Conservation (phyloP, 2,797 vertebrate species). For the Aselliscus stoliczkanus region DNA sequence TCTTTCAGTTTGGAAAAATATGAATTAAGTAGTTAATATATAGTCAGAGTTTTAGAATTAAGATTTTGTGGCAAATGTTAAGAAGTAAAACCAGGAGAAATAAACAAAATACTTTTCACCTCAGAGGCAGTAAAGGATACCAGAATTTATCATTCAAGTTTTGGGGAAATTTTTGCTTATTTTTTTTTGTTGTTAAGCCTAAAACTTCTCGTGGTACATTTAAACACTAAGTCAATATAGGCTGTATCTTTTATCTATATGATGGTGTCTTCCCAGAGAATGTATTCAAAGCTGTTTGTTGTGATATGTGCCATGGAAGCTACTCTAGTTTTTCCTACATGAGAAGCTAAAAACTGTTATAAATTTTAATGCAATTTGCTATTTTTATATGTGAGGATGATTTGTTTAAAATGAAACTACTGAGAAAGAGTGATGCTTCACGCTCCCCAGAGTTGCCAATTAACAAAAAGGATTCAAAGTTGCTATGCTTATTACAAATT, state of each 20-base stretch:
- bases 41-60: conserved; percentile 14
- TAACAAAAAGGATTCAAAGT: conserved; percentile 58
- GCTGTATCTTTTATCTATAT: conserved; percentile 65
- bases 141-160: not conserved
- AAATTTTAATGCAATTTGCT: conserved; percentile 66
- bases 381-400: conserved; percentile 55
- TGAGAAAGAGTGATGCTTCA: conserved; percentile 18
- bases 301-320: not conserved
- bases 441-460: conserved; percentile 38
- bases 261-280: conserved; percentile 66
- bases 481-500: conserved; percentile 42
- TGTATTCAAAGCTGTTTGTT: conserved; percentile 70
- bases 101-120: not conserved
- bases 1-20: conserved; percentile 1
- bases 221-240: conserved; percentile 59
- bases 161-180: conserved; percentile 31
- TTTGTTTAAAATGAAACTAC: conserved; percentile 62
- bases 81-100: not conserved
- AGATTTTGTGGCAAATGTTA: not conserved
- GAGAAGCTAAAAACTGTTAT: conserved; percentile 46
- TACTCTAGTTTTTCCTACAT: conserved; percentile 47
- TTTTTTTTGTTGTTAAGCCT: conserved; percentile 60
- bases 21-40: not conserved
- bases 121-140: not conserved
- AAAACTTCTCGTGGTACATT: conserved; percentile 74